Evolutionary conservation across 2,113 vertebrate species (phyloP), one percentile per base, ranked within the genome.

Genomic region (Anolis carolinensis): DNA sequence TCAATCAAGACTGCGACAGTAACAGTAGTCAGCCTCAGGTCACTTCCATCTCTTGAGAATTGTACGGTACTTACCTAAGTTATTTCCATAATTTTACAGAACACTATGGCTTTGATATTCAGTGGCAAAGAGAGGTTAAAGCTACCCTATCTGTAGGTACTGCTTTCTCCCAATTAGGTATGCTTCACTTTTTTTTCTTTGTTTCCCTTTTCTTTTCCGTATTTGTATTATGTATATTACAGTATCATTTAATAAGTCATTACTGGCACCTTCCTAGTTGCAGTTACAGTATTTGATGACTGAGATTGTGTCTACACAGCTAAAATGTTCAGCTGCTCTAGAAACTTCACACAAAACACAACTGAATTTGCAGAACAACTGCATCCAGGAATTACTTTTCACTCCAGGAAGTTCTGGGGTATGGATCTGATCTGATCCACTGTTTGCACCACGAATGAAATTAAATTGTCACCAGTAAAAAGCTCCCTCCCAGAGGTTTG

Each of bases 1-100:
- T 93, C 96, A 93, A 94, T 95, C 95, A 95, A 93, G 95, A 87
- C 93, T 81, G 2, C 83, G 87, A 90, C 93, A 93, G 89, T 92
- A 94, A 92, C 88, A 91, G 50, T 87, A 90, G 92, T 89, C 84
- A 0, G 91, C 89, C 91, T 92, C 76, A 1, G 93, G 94, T 95
- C 94, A 94, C 76, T 84, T 90, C 72, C 23, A 3, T 92, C 94
- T 93, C 94, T 85, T 85, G 92, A 94, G 94, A 94, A 89, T 92
- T 91, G 79, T 65, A 88, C 86, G 92, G 65, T 89, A 82, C 62
- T 80, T 93, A 94, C 86, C 91, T 92, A 89, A 92, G 89, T 92
- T 92, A 91, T 92, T 93, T 95, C 92, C 25, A 74, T 95, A 91
- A 95, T 89, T 94, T 95, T 90, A 34, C 84, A 90, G 92, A 92